Base-by-base conservation (phyloP, 1,140 invertebrate genomes). In the Akabosia matsudoensis region DNA sequence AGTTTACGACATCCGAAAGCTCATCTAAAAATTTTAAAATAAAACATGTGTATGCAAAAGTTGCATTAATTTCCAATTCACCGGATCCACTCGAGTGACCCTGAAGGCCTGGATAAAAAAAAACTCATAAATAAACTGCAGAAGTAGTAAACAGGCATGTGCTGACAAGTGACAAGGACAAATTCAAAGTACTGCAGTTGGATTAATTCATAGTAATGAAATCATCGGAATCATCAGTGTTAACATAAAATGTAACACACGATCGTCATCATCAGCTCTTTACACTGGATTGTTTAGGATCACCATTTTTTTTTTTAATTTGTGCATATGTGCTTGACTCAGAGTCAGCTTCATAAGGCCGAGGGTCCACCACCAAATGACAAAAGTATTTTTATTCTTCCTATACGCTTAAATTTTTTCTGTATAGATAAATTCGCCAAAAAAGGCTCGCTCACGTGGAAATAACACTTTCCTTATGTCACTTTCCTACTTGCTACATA, bases 391-490 rank as follows among this genome's bases (percentile, higher is more conserved):
- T 18, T 45, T 18, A 45, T 10, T 45, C 37, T n/a, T n/a, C n/a
- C n/a, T 45, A 45, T 18, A 45, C 37, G 18, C 37, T 45, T 45
- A 45, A 45, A n/a, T 18, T 45, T 45, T 45, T 45, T 18, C 7
- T 61, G 54, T 24, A 24, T 22, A 61, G 14, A 61, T 61, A 61
- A 61, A 61, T 67, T 67, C 28, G 28, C 28, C 7, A 67, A 31
- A 67, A 67, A 67, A 67, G 61, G n/a, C 1, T 28, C 24, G 61
- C 61, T 67, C 61, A 67, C 61, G 61, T 67, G 61, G 61, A 67
- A 67, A 31, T 67, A 67, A 67, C 61, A 67, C 24, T 67, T 67
- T 67, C 61, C 61, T 67, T 67, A 67, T 67, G 61, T 67, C 61
- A 67, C 24, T 31, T 22, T 56, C 54, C 10, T 56, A 13, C 10